Evolutionary conservation across 2,888 invertebrate genomes (phyloP), one percentile per base, ranked within the genome.

Genomic region (Marasmarcha lunaedactyla): DNA sequence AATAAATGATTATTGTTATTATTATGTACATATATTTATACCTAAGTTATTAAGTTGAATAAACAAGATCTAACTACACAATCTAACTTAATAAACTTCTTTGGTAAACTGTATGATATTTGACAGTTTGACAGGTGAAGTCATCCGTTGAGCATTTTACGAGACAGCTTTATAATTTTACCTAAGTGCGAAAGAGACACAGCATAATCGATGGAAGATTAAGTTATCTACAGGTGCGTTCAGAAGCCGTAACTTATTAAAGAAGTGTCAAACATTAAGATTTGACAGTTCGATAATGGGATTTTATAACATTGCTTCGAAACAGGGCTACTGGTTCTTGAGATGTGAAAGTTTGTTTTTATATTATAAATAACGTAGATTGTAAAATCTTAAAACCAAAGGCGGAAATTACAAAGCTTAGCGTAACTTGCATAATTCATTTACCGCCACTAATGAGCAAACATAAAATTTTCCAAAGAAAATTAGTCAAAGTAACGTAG

Each of bases 191-290:
- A 54, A 35, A 39, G 42, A 35, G 54, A 51, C 12, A 39, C 40
- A 39, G 25, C 15, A 43, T 37, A 48, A 48, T 58, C 54, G 47
- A 57, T 59, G 43, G 36, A 49, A 20, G 46, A 55, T 53, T 49
- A 52, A 53, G 46, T 51, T 49, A 52, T 55, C 48, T 48, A 50
- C 53, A 59, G 56, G 54, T 56, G 52, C 34, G 20, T 39, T 40
- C 14, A 20, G 34, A 42, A 39, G 39, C 37, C 20, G n/a, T 39
- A 30, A 33, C 30, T 15, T 34, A 36, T 26, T 42, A 5, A 42
- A 38, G 26, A 42, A 30, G 33, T 42, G 40, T 35, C 35, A 33
- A 36, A 20, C 15, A 10, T 33, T 36, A 11, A 30, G 25, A 40
- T 15, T 15, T 33, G 13, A 33, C 12, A 27, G 33, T 39, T 36